phyloP scores from a whole-genome alignment of 2,797 vertebrate species.

The Ctenopoma kingsleyae region DNA sequence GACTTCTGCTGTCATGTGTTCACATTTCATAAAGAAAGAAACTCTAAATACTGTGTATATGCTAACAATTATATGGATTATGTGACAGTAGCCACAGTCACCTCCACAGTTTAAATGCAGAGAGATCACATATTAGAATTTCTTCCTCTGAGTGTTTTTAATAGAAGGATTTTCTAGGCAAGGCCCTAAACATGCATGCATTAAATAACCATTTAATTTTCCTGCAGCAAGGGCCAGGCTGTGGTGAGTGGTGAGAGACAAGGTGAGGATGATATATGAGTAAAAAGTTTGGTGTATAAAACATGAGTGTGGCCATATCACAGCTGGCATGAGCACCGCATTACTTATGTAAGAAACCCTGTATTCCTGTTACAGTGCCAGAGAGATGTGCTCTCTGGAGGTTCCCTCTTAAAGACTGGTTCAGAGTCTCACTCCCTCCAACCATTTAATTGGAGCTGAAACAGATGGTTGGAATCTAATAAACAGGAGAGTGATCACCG shows the following conservation, averaged over 20 bases:
- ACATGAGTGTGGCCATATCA: slow-evolving; percentile 70
- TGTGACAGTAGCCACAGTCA: slow-evolving; percentile 9
- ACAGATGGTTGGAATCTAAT: slow-evolving; percentile 63
- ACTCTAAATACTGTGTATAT: neutral
- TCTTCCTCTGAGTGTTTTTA: neutral
- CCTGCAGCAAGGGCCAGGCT: slow-evolving; percentile 3
- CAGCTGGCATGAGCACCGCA: slow-evolving; percentile 75
- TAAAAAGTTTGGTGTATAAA: slow-evolving; percentile 71
- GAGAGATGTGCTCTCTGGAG: slow-evolving; percentile 60
- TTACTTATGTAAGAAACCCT: slow-evolving; percentile 76
- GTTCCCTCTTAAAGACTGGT: slow-evolving; percentile 44
- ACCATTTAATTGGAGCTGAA: slow-evolving; percentile 62
- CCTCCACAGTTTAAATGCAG: neutral
- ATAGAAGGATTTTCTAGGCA: neutral
- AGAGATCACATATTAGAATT: neutral
- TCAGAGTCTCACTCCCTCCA: slow-evolving; percentile 48
- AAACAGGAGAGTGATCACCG: slow-evolving; percentile 46
- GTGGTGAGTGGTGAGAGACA: slow-evolving; percentile 12
- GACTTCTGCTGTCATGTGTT: slow-evolving; percentile 5
- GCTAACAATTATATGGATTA: neutral
- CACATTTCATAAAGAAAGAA: neutral
- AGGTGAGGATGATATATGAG: slow-evolving; percentile 51
- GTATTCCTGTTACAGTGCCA: slow-evolving; percentile 66
- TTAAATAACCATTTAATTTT: slow-evolving; percentile 34
- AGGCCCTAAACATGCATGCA: neutral